phyloP scores from a whole-genome alignment of 1,140 invertebrate species.

The Microplitis demolitor region DNA sequence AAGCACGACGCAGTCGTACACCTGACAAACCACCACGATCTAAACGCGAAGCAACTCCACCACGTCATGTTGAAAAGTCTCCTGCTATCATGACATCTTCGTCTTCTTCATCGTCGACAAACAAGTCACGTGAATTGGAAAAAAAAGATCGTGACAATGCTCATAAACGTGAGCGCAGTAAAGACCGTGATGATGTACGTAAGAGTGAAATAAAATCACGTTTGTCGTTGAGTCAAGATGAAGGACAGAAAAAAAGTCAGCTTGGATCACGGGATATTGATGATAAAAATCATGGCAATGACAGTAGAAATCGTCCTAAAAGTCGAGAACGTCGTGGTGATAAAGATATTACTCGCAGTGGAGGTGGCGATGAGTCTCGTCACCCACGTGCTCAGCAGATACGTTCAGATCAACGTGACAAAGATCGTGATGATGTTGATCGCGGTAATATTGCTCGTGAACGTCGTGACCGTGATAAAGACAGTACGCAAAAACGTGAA shows the following conservation, averaged over 20 bases:
- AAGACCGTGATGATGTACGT: constrained; percentile 47
- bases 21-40: constrained; percentile 53
- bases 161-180: constrained; percentile 54
- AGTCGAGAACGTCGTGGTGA: constrained; percentile 48
- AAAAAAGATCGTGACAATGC: constrained; percentile 51
- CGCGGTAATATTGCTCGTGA: constrained; percentile 36
- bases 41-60: constrained; percentile 47
- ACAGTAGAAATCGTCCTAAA: constrained; percentile 45
- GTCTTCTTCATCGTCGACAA: constrained; percentile 27
- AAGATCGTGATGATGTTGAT: constrained; percentile 55
- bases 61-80: constrained; percentile 43
- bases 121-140: constrained; percentile 44
- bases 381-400: constrained; percentile 39
- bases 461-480: constrained; percentile 41
- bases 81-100: not conserved
- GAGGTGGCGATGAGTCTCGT: constrained; percentile 40
- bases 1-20: constrained; percentile 51
- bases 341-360: constrained; percentile 43
- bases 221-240: constrained; percentile 42
- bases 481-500: constrained; percentile 36
- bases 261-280: constrained; percentile 38
- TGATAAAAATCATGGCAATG: constrained; percentile 35
- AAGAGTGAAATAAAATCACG: constrained; percentile 41
- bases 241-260: constrained; percentile 41
- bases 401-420: constrained; percentile 55